Evolutionary conservation across 2,888 invertebrate species (phyloP), one percentile per base, ranked within the genome.

Genomic region (Galerucella nymphaeae): DNA sequence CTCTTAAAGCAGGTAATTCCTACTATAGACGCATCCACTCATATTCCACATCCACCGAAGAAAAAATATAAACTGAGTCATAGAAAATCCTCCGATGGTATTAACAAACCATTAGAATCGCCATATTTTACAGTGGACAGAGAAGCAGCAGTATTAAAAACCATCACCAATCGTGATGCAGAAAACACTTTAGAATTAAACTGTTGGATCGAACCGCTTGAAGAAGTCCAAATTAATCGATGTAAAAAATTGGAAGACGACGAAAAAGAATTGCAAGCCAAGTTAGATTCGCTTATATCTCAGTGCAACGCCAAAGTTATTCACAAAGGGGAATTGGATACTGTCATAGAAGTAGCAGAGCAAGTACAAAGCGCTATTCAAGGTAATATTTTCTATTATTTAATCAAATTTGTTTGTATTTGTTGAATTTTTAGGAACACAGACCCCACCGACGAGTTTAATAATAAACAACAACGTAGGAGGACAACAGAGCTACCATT

Each of bases 131-230:
- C 18, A 58, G 45, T 30, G 65, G 86, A 86, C 80, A 81, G 85
- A 30, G 85, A 86, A 72, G 84, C 85, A 13, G 76, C 85, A 10
- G 85, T 86, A 20, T 76, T 86, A 59, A 84, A 85, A 80, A 79
- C 72, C 11, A 82, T 85, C 18, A 81, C 79, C 6, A 82, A 81
- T 66, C 79, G 80, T n/a, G 75, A 80, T 75, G 81, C 78, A 10
- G 84, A 84, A 66, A 83, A 84, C 73, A 81, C 90, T 0, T 85
- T 93, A 63, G 90, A 91, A 72, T 88, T 95, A 82, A 93, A 93
- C 78, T 93, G 92, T 82, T 91, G 90, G 89, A 90, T 92, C 50
- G 94, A 95, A 74, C 92, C 92, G 58, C 86, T 94, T 0, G 90
- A 91, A 0, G 90, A 91, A 66, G 77, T 79, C 9, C 81, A 81